phyloP scores from a whole-genome alignment of 2,113 vertebrate species.

The Brienomyrus brachyistius region DNA sequence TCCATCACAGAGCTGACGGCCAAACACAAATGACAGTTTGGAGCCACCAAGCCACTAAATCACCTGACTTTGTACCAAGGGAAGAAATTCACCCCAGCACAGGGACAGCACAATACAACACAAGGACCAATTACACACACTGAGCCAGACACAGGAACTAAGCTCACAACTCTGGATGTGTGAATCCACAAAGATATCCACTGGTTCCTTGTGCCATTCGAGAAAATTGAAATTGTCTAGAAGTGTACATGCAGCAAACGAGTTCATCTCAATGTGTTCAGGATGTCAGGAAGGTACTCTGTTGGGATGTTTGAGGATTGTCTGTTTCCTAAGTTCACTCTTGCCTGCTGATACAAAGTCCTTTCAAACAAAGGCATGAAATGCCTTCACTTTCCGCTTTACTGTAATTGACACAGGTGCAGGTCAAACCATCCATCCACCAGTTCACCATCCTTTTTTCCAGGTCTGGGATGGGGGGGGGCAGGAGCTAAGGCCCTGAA shows the following conservation, averaged over 20 bases:
- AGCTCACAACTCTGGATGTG: background rate
- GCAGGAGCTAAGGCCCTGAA: background rate
- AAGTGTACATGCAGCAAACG: background rate
- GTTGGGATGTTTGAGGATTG: background rate
- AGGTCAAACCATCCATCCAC: background rate
- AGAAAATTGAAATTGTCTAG: background rate
- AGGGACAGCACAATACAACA: background rate
- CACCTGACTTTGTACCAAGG: background rate
- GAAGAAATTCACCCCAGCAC: background rate
- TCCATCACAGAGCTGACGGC: background rate
- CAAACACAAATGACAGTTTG: background rate
- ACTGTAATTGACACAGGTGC: background rate
- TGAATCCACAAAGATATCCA: background rate
- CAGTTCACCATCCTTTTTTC: background rate
- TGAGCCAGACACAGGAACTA: background rate
- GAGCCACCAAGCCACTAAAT: background rate
- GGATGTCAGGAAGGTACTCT: background rate
- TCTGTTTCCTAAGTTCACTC: background rate
- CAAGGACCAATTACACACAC: background rate
- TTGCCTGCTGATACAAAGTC: background rate
- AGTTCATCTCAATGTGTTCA: background rate
- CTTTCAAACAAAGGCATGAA: background rate
- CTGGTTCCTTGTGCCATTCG: background rate
- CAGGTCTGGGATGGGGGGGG: background rate
- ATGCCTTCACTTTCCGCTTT: background rate